A percentile compares a stretch with the other conserved stretches of the same genome.
These are phyloP conservation scores for Nothoprocta pentlandii DNA, from an alignment of 2,113 vertebrate species.

Conservation along the genomic window DNA sequence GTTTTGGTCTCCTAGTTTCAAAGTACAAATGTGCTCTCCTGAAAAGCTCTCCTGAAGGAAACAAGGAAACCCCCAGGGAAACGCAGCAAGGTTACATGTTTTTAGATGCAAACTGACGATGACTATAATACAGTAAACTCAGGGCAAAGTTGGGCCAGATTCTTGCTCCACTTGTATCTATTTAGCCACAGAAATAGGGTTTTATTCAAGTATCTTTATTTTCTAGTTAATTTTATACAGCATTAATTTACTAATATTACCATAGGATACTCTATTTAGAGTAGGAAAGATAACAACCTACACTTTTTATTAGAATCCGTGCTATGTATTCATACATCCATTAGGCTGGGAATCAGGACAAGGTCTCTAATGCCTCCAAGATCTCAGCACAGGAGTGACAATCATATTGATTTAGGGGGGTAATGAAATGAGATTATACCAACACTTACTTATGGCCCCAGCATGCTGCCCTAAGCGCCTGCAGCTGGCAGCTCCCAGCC, in stretches of 20 bases:
- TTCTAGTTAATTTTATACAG: background rate
- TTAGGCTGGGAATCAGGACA: background rate
- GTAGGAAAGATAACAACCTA: background rate
- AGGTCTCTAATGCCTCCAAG: background rate
- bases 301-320: background rate
- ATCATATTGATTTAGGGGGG: background rate
- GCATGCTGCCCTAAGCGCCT: background rate
- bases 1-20: background rate
- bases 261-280: background rate
- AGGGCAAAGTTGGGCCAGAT: background rate
- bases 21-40: background rate
- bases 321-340: background rate
- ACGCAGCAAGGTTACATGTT: background rate
- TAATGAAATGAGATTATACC: slow-evolving; percentile 6
- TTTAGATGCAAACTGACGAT: background rate
- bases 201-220: background rate
- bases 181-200: background rate
- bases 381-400: background rate
- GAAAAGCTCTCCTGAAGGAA: background rate
- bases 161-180: background rate
- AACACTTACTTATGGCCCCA: slow-evolving; percentile 16
- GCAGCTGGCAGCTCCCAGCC: background rate
- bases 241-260: background rate
- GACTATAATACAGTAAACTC: background rate
- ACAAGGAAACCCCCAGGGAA: background rate